Evolutionary conservation across 2,888 invertebrate species (phyloP).

Genomic region (Drosophila crucigera): DNA sequence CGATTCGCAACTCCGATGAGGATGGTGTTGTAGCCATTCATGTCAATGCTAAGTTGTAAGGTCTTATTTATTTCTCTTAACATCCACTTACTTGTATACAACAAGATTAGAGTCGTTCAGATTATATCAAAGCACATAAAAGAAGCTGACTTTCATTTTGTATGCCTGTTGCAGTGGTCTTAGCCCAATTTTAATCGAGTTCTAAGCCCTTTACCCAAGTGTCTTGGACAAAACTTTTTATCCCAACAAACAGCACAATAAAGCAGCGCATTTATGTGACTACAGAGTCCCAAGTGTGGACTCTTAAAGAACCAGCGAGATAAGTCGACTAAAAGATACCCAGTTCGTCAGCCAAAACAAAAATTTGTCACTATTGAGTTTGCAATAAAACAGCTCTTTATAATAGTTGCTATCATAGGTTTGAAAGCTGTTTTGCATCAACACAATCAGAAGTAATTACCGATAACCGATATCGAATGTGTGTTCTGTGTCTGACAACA

Average conservation of each 20-base stretch:
- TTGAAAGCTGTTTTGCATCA: not conserved
- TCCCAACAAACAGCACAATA: conserved; percentile 30
- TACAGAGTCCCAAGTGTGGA: conserved; percentile 3
- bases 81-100: conserved; percentile 1
- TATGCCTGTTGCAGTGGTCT: conserved; percentile 19
- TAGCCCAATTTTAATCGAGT: conserved; percentile 15
- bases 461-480: not conserved
- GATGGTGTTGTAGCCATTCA: conserved; percentile 92
- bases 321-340: not conserved
- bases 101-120: conserved; percentile 19
- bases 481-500: not conserved
- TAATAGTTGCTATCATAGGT: not conserved
- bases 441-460: not conserved
- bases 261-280: conserved; percentile 25
- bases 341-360: not conserved
- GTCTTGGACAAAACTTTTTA: conserved; percentile 19
- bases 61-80: not conserved
- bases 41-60: conserved; percentile 83
- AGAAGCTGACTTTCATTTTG: conserved; percentile 22
- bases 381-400: not conserved
- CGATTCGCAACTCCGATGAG: conserved; percentile 61
- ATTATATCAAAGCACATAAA: conserved; percentile 47
- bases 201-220: conserved; percentile 11
- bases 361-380: too few species aligned
- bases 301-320: not conserved